Conservation (phyloP, 2,113 vertebrate species). For the Octodon degus region DNA sequence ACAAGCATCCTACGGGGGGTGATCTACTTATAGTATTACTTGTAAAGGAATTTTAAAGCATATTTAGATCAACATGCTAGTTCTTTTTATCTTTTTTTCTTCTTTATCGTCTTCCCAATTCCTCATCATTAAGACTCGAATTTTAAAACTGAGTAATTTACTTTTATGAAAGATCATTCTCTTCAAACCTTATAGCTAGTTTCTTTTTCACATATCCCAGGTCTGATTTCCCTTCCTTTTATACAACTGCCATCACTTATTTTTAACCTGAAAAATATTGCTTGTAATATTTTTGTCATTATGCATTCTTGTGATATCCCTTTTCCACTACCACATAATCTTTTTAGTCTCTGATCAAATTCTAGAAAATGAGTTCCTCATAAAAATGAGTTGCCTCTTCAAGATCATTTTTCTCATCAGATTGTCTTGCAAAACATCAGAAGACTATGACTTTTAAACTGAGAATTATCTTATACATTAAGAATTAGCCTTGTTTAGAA, state of each 20-base stretch:
- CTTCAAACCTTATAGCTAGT: neutral
- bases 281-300: constrained; percentile 22
- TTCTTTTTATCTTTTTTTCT: constrained; percentile 3
- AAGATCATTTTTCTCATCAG: constrained; percentile 47
- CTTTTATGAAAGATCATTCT: constrained; percentile 35
- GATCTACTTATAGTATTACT: neutral
- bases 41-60: constrained; percentile 38
- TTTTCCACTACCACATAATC: constrained; percentile 37
- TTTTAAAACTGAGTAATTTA: constrained; percentile 14
- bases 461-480: constrained; percentile 23
- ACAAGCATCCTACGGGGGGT: neutral
- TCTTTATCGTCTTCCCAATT: constrained; percentile 17
- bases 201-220: constrained; percentile 42
- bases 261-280: constrained; percentile 54
- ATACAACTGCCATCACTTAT: constrained; percentile 45
- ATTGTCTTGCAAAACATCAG: constrained; percentile 12
- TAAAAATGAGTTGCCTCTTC: constrained; percentile 44
- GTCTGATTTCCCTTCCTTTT: constrained; percentile 6
- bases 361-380: constrained; percentile 47
- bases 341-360: constrained; percentile 36
- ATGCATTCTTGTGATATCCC: neutral
- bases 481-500: neutral
- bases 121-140: neutral
- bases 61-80: constrained; percentile 9
- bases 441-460: constrained; percentile 23